Evolutionary conservation across 2,888 invertebrate genomes (phyloP), one percentile per base, ranked within the genome.

Genomic region (Petrolisthes manimaculis): DNA sequence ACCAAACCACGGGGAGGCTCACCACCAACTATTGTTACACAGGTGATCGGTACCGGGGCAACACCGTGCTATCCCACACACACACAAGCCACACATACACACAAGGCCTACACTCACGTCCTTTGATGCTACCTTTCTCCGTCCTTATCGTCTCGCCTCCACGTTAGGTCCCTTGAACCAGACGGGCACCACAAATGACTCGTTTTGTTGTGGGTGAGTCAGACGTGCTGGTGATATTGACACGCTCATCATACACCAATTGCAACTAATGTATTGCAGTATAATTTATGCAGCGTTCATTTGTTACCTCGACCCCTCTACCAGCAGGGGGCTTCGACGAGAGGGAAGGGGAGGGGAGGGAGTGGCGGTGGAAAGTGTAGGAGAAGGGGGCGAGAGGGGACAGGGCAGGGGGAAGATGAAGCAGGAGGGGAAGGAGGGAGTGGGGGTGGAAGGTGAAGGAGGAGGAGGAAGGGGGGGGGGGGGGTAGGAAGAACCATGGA

Each of bases 241-340:
- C 87, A 87, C 87, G 87, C 83, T 87, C 71, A 83, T 87, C 78
- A 83, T 12, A 56, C 54, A 79, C 87, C 87, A 87, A 87, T 87
- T 87, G 87, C 87, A 87, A 87, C 87, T 87, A 83, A 87, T 87
- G 87, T 87, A 87, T 87, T 83, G 87, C 87, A 75, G 56, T 75
- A 87, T 87, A 87, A 87, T 87, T 87, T 87, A 87, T 87, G 87
- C 87, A 87, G 69, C 83, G 56, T 82, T 55, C 75, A 82, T 86
- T 69, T 77, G 75, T 75, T 86, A 75, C 81, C 81, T 51, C 37
- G 37, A 37, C 37, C 37, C 37, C 18, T 51, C 6, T 24, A 18
- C 24, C 37, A 2, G 81, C 37, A 56, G 53, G 55, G 37, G 8
- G 83, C 24, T 55, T n/a, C 71, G 53, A 71, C 51, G 83, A 67